Conservation (phyloP, 2,113 vertebrate species). For the Panthera uncia region DNA sequence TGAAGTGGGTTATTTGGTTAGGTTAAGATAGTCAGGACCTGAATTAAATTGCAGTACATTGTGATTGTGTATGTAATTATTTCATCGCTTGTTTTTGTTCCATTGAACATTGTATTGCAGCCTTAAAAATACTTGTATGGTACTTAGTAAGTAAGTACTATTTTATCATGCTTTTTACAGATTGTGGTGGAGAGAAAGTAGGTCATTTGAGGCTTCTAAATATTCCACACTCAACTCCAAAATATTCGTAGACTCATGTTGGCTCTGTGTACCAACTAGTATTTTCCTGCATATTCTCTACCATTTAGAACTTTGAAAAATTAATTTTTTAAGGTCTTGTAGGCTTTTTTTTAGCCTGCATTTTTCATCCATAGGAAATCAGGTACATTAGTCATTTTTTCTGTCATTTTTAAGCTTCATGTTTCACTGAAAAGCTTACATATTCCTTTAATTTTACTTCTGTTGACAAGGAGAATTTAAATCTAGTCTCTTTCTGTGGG, state of each 20-base stretch:
- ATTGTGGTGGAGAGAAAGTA: constrained; percentile 22
- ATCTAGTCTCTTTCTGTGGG: background rate
- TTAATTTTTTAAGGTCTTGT: background rate
- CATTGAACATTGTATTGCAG: background rate
- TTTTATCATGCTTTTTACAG: background rate
- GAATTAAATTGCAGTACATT: background rate
- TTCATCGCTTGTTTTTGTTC: background rate
- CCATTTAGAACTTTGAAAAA: constrained; percentile 43
- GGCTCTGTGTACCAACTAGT: background rate
- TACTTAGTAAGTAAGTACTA: background rate
- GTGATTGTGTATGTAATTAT: constrained; percentile 30
- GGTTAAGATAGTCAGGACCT: background rate
- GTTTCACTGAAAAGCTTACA: background rate
- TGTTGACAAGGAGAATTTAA: constrained; percentile 31
- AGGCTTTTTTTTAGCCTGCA: background rate
- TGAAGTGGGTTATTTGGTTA: background rate
- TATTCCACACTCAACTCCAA: background rate
- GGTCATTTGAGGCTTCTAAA: constrained; percentile 2
- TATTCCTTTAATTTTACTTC: constrained; percentile 30
- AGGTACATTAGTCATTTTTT: background rate
- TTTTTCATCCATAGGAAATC: constrained; percentile 40
- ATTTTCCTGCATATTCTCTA: background rate
- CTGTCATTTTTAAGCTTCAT: constrained; percentile 18
- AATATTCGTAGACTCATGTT: constrained; percentile 42
- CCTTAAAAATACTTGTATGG: background rate